Conservation (phyloP, 2,888 invertebrate genomes). For the Caenorhabditis virilis region DNA sequence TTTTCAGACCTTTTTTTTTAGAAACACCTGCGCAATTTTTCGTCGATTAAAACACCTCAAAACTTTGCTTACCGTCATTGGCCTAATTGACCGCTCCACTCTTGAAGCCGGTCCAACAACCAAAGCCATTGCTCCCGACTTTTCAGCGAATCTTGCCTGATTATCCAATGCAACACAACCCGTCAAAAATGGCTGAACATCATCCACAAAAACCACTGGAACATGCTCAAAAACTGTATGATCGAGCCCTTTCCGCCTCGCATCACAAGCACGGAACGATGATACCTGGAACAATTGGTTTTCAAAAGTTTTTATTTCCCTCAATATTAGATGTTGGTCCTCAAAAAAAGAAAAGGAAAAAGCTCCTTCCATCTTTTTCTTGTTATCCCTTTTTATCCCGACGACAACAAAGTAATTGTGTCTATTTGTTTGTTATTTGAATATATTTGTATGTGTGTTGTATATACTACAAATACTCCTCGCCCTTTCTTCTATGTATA, state of each 20-base stretch:
- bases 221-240: constrained; percentile 51
- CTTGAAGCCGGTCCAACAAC: constrained; percentile 49
- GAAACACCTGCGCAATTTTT: no score
- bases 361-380: neutral
- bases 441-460: neutral
- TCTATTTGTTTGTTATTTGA: no score
- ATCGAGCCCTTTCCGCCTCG: constrained; percentile 47
- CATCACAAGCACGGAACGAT: constrained; percentile 53
- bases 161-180: constrained; percentile 58
- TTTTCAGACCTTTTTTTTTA: no score
- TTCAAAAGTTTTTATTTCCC: neutral
- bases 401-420: no score
- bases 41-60: neutral
- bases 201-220: constrained; percentile 59
- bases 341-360: neutral
- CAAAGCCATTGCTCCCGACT: constrained; percentile 55
- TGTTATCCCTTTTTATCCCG: neutral
- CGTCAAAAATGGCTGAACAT: constrained; percentile 53
- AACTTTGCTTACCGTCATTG: constrained; percentile 33
- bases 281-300: constrained; percentile 41
- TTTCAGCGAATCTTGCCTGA: constrained; percentile 57
- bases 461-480: neutral
- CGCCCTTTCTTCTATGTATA: no score
- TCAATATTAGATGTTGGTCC: neutral
- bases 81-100: constrained; percentile 34